These are phyloP conservation scores for Psilopogon haemacephalus DNA, from an alignment of 2,113 vertebrate genomes.

Conservation along the genomic window DNA sequence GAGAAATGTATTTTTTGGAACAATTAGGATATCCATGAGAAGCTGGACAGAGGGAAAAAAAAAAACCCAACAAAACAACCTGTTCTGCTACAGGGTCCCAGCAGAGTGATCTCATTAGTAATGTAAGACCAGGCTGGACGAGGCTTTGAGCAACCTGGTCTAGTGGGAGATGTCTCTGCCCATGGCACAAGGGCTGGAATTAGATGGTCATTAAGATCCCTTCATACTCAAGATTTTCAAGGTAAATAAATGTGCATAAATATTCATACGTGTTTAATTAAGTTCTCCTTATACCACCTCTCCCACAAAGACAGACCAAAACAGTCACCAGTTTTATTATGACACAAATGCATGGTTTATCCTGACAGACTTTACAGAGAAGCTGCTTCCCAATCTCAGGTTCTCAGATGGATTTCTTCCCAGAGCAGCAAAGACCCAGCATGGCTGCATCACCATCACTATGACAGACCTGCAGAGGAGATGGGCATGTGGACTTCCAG, in stretches of 20 bases:
- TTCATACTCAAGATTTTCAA: too few species aligned
- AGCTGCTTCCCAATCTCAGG: background rate
- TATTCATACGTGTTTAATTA: too few species aligned
- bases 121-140: too few species aligned
- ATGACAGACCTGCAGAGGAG: fast-evolving
- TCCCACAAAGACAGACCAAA: too few species aligned
- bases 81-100: background rate
- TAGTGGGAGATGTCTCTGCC: too few species aligned
- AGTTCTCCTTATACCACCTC: too few species aligned
- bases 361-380: background rate
- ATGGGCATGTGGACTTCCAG: background rate
- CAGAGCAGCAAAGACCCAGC: background rate
- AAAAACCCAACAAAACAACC: too few species aligned
- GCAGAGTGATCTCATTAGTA: too few species aligned
- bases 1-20: background rate
- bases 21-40: background rate
- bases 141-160: too few species aligned
- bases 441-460: fast-evolving
- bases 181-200: too few species aligned
- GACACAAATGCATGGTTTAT: background rate
- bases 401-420: background rate
- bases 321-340: background rate
- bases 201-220: too few species aligned
- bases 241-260: too few species aligned
- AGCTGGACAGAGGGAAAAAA: background rate